Conservation (phyloP, 2,888 invertebrate species). For the Tanypteryx hageni region DNA sequence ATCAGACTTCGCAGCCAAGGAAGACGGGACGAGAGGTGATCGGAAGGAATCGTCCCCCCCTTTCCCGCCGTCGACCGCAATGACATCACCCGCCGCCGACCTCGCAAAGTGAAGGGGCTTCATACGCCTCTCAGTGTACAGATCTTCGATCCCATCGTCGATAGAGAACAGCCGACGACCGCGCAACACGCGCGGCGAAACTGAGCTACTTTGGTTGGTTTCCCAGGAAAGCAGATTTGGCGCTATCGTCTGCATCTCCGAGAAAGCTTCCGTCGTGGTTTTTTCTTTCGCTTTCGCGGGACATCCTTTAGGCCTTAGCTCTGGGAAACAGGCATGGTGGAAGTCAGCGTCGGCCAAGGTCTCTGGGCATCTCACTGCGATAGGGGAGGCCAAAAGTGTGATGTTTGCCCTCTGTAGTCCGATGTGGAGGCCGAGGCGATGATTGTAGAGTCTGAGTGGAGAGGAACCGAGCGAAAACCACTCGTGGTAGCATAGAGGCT, state of each 20-base stretch:
- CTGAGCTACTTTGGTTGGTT: background rate
- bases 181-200: background rate
- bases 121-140: background rate
- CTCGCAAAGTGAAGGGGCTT: background rate
- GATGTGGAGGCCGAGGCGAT: background rate
- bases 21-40: background rate
- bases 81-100: background rate
- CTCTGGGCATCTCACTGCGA: background rate
- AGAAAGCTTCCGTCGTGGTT: background rate
- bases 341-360: background rate
- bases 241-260: background rate
- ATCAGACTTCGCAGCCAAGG: background rate
- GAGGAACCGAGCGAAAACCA: background rate
- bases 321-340: background rate
- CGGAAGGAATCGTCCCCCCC: background rate
- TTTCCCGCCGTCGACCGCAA: background rate
- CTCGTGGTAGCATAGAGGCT: background rate
- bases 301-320: background rate
- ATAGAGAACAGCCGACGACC: background rate
- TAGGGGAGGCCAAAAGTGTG: background rate
- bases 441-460: background rate
- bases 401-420: background rate
- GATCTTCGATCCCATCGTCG: background rate
- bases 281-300: background rate
- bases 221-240: conserved; percentile 21